A percentile compares a stretch with the other conserved stretches of the same genome.
Evolutionary conservation across 2,797 vertebrate genomes (phyloP).

Genomic region (Notolepis coatsorum): DNA sequence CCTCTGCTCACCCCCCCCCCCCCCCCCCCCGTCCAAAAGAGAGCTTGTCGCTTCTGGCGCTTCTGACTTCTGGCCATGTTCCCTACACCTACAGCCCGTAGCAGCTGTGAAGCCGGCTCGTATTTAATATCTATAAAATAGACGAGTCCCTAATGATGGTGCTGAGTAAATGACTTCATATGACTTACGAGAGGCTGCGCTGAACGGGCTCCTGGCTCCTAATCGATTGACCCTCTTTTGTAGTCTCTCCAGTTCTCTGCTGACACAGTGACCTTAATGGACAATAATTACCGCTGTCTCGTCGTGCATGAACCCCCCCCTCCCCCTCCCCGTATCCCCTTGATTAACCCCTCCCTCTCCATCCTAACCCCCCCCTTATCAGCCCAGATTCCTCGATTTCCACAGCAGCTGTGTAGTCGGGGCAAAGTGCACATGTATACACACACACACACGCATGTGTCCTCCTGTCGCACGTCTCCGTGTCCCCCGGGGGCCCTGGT

Average conservation of each 20-base stretch:
- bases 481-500: constrained; percentile 49
- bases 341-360: constrained; percentile 34
- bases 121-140: neutral
- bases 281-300: constrained; percentile 72
- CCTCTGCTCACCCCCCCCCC: constrained; percentile 24
- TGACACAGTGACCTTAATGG: constrained; percentile 83
- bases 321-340: constrained; percentile 6
- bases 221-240: constrained; percentile 75
- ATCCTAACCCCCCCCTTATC: constrained; percentile 35
- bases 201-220: constrained; percentile 46
- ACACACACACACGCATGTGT: constrained; percentile 27
- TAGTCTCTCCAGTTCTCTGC: constrained; percentile 68
- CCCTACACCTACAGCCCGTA: neutral
- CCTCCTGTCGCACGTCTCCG: constrained; percentile 57
- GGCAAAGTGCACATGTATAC: constrained; percentile 34
- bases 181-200: constrained; percentile 52
- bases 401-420: constrained; percentile 62
- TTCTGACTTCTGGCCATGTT: constrained; percentile 24
- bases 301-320: constrained; percentile 71
- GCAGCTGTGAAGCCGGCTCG: constrained; percentile 3
- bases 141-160: constrained; percentile 18
- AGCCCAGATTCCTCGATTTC: constrained; percentile 35
- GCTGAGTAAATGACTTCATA: constrained; percentile 64
- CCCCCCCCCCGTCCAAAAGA: constrained; percentile 43
- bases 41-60: constrained; percentile 64